Evolutionary conservation across 2,888 invertebrate genomes (phyloP), one percentile per base, ranked within the genome.

Genomic region (Therioaphis trifolii): DNA sequence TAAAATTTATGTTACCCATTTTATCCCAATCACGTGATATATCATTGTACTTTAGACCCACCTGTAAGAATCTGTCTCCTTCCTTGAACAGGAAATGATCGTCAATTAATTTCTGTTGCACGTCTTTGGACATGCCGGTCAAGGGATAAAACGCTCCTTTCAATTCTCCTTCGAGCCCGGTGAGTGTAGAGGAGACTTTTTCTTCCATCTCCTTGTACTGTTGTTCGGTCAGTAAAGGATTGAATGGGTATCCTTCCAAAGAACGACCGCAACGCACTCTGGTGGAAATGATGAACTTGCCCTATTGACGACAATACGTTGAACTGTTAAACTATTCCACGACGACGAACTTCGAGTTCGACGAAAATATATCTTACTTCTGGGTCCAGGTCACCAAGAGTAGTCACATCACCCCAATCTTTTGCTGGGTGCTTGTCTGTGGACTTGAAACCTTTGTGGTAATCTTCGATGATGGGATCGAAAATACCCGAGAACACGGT

Each of bases 21-120:
- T n/a, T n/a, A n/a, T n/a, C n/a, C n/a, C n/a, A n/a, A n/a, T n/a
- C n/a, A n/a, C n/a, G n/a, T n/a, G n/a, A n/a, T n/a, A n/a, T n/a
- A n/a, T n/a, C n/a, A n/a, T 4, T 27, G 74, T 43, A 76, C 52
- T 43, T 35, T 18, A 18, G 1, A 72, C 63, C 9, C 84, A 89
- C 89, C 88, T 89, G 89, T 88, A 96, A 92, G 92, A 95, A 95
- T 86, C 95, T 92, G 89, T 96, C 97, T 86, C 97, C 97, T 91
- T 97, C 97, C 92, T 98, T 97, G 93, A 98, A 98, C 88, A 98
- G 92, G 94, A 98, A 98, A 90, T 98, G 98, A 90, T 98, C 98
- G 88, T 97, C 97, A 89, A 98, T 98, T 88, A 98, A 92, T 90
- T 97, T 95, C 90, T 97, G 96, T 91, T 98, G 97, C 85, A 95